Evolutionary conservation across 2,888 invertebrate species (phyloP), one percentile per base, ranked within the genome.

Genomic region (Azorinus chamasolen): DNA sequence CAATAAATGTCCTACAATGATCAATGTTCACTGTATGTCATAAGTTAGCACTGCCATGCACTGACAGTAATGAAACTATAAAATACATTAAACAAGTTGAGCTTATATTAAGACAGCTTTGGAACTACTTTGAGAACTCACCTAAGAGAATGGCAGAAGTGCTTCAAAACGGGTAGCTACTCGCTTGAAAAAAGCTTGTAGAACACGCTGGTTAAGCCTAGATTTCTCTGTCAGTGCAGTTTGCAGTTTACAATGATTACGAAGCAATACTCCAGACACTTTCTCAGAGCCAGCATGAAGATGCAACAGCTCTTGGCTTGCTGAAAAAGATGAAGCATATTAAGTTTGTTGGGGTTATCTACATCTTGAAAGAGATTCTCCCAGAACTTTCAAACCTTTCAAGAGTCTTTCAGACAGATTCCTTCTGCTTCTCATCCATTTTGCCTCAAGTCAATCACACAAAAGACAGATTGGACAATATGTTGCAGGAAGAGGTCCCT

Each of bases 1-100:
- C 22, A 14, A 57, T 2, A 39, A 58, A 4, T 58, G 37, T 24
- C 76, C 74, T 32, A 18, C 39, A 8, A 41, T 83, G 1, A 53
- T 83, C 1, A 69, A 61, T 39, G 61, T 83, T 0, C 83, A 83
- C 32, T 83, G 83, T 83, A 14, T 76, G 76, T 39, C 83, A 80
- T 64, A 32, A 72, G 14, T 48, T 80, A n/a, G 80, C 80, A 2
- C 58, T 83, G 10, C 62, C 72, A 4, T 79, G 79, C 46, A 72
- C 73, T 25, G 79, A 79, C 39, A 46, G 66, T 8, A 64, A 55
- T 22, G 54, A 25, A 46, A 25, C 41, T 8, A 46, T 79, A 14
- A 39, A 22, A n/a, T 80, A 75, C 32, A 77, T 80, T 12, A 78
- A 75, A n/a, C 22, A 68, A 16, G 70, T 83, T 18, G 73, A 77